Percentiles rank a stretch among this genome's conserved stretches.
These are phyloP conservation scores for Aphelenchoides avenae DNA, from an alignment of 1,140 invertebrate genomes.

Conservation along the genomic window DNA sequence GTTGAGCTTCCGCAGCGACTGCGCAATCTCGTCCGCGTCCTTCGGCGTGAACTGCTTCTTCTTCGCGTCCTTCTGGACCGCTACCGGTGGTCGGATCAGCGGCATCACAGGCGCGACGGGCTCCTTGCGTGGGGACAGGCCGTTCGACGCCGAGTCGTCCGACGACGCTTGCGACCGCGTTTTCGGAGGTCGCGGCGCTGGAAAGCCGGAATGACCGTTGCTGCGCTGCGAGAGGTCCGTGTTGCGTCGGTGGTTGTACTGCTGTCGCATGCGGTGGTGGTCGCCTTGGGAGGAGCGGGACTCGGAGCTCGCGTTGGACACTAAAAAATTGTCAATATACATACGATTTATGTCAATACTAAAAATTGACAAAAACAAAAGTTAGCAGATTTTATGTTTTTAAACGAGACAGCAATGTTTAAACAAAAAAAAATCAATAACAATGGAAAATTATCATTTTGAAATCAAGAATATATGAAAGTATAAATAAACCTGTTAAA, in stretches of 20 bases:
- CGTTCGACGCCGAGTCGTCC: background rate
- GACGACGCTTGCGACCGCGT: background rate
- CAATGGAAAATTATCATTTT: no score
- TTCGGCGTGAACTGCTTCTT: constrained; percentile 4
- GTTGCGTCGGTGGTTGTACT: constrained; percentile 6
- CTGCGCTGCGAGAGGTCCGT: constrained; percentile 5
- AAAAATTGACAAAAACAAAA: no score
- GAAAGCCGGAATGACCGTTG: background rate
- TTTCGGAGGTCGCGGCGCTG: background rate
- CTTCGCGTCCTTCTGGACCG: background rate
- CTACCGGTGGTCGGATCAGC: background rate
- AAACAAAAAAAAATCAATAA: no score
- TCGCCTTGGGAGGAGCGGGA: constrained; percentile 8
- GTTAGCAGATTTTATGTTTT: no score
- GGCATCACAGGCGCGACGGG: background rate
- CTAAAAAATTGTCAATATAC: no score
- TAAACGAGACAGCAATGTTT: no score
- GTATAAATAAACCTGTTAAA: no score
- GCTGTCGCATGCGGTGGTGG: background rate
- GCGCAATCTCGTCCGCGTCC: constrained; percentile 1
- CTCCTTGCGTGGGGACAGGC: background rate
- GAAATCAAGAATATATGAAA: no score
- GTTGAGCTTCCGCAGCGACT: constrained; percentile 1
- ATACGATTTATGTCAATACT: no score
- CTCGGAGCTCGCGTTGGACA: constrained; percentile 21